Base-by-base conservation (phyloP, 2,113 vertebrate genomes). In the Oryzias celebensis region DNA sequence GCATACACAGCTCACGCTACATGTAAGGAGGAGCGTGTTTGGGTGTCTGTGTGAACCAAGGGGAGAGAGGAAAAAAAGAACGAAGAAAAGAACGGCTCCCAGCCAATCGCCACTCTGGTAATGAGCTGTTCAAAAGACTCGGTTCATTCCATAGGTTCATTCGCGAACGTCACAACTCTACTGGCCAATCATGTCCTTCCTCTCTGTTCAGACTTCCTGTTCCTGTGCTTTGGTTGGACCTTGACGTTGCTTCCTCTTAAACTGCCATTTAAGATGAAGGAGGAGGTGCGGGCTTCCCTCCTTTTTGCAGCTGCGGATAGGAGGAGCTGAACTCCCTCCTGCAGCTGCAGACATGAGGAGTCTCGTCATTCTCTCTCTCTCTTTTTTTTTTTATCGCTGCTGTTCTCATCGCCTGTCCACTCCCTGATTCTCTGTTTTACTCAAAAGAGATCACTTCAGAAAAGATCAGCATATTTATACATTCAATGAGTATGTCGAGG, bases 151-250 rank as follows among this genome's bases (percentile, higher is more conserved):
- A 20, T 20, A 20, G 20, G 20, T 20, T 20, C 44, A 17, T 45
- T 45, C 44, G 44, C 6, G 16, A 45, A 45, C 14, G 46, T 48
- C 46, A 48, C 46, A 48, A 18, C 46, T n/a, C 46, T 48, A 10
- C 7, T 48, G 36, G 36, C 36, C 36, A 36, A 36, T 20, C 20
- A 20, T 36, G 8, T 12, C 36, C 36, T 12, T 3, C 36, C 1
- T 10, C 10, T 36, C 36, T 12, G 36, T 10, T 36, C 36, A 36
- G 36, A 36, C 36, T 36, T 36, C 36, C 47, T 68, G 52, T 45
- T 59, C 58, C 58, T 59, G 63, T 58, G 55, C 58, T 59, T 47
- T 59, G 24, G 7, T 31, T n/a, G 7, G 7, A 18, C 1, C 7
- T 43, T 14, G 57, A 50, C 43, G 5, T 52, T 42, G 45, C 24